Evolutionary conservation across 2,113 vertebrate genomes (phyloP).

Genomic region (Erythrolamprus reginae): DNA sequence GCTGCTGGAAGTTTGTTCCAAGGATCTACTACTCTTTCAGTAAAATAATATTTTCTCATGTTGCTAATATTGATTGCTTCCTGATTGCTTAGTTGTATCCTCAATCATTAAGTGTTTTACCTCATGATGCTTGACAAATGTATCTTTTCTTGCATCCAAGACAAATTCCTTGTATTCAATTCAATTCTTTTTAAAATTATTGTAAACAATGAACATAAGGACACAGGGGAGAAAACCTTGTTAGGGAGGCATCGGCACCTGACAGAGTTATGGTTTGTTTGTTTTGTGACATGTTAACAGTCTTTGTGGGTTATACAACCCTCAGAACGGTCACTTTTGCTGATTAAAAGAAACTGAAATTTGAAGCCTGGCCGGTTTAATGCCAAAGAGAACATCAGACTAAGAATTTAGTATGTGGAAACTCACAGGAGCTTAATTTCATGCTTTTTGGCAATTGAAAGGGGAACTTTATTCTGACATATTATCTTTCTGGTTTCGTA

Average conservation of each 20-base stretch:
- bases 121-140: no score
- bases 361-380: background rate
- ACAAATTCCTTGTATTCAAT: no score
- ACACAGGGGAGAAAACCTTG: background rate
- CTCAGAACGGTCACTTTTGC: background rate
- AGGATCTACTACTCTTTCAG: no score
- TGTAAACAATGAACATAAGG: background rate
- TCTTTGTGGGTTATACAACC: background rate
- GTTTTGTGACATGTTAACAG: background rate
- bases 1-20: no score
- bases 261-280: background rate
- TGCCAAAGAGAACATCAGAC: background rate
- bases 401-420: background rate
- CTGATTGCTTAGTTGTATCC: no score
- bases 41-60: no score
- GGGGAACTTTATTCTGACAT: background rate
- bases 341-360: background rate
- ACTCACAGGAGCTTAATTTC: background rate
- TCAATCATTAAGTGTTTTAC: no score
- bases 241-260: background rate
- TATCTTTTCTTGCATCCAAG: no score
- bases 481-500: background rate
- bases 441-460: background rate
- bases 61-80: no score
- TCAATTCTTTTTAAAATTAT: no score